phyloP scores from a whole-genome alignment of 2,888 invertebrate genomes.

The Calameuta idolon region DNA sequence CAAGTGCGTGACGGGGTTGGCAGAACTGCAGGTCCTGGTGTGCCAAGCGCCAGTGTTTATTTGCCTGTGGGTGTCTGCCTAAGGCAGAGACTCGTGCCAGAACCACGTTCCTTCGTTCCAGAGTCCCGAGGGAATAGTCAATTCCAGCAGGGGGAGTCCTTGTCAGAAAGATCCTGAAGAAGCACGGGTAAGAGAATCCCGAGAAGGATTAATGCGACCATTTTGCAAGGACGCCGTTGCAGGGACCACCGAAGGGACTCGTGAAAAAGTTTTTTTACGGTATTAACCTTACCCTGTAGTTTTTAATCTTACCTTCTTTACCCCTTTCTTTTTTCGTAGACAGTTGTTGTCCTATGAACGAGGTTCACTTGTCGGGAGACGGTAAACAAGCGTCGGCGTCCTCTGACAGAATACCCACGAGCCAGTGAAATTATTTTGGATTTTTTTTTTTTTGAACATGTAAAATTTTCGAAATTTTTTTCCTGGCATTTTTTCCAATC shows the following conservation, averaged over 20 bases:
- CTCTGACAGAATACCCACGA: background rate
- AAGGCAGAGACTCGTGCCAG: background rate
- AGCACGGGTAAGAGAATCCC: background rate
- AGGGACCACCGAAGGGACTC: background rate
- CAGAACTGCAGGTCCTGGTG: background rate
- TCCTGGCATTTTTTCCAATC: too few relatives aligned
- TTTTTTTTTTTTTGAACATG: too few relatives aligned
- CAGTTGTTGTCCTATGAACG: background rate
- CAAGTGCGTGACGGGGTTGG: background rate
- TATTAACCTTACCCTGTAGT: background rate
- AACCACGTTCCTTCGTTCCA: background rate
- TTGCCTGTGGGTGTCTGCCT: background rate
- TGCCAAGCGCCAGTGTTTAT: background rate
- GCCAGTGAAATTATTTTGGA: background rate
- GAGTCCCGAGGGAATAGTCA: background rate
- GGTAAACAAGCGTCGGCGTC: background rate
- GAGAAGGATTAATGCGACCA: background rate
- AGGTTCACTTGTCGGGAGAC: background rate
- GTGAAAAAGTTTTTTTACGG: too few relatives aligned
- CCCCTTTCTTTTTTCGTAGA: background rate
- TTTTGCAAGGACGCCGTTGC: background rate
- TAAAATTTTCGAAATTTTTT: too few relatives aligned
- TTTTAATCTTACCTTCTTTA: background rate
- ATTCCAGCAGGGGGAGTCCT: background rate
- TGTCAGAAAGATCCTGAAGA: background rate